Conservation (phyloP, 2,888 invertebrate species). For the Microdon myrmicae region DNA sequence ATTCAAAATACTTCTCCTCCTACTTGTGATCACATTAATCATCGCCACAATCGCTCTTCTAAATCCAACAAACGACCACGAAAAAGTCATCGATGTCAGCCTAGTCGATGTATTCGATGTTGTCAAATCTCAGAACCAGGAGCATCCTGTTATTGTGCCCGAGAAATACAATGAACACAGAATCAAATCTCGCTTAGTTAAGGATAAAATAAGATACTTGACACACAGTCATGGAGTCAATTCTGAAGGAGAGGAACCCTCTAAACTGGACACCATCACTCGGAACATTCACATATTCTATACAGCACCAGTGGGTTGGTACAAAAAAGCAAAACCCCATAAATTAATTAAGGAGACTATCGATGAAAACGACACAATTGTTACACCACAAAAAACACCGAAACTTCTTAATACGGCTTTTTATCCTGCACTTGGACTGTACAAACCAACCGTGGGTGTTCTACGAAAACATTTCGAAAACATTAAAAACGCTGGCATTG, state of each 20-base stretch:
- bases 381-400: constrained; percentile 55
- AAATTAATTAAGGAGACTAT: constrained; percentile 40
- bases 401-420: constrained; percentile 63
- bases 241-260: constrained; percentile 56
- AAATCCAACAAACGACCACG: constrained; percentile 54
- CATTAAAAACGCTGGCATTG: constrained; percentile 71
- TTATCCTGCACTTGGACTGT: constrained; percentile 63
- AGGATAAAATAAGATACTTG: constrained; percentile 62
- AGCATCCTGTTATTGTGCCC: constrained; percentile 62
- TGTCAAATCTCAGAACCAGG: constrained; percentile 55
- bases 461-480: constrained; percentile 72
- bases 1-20: constrained; percentile 62
- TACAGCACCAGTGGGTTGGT: constrained; percentile 64
- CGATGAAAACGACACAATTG: constrained; percentile 44
- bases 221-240: constrained; percentile 56
- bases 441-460: constrained; percentile 63
- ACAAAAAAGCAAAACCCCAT: constrained; percentile 60
- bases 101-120: constrained; percentile 55
- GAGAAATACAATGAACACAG: constrained; percentile 66
- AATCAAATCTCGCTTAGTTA: constrained; percentile 63
- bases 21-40: constrained; percentile 61
- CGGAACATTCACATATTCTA: constrained; percentile 66
- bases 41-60: constrained; percentile 62
- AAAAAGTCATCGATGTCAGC: constrained; percentile 54
- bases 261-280: constrained; percentile 58